These are phyloP conservation scores for Caenorhabditis tropicalis DNA, from an alignment of 1,140 invertebrate genomes.

Conservation along the genomic window DNA sequence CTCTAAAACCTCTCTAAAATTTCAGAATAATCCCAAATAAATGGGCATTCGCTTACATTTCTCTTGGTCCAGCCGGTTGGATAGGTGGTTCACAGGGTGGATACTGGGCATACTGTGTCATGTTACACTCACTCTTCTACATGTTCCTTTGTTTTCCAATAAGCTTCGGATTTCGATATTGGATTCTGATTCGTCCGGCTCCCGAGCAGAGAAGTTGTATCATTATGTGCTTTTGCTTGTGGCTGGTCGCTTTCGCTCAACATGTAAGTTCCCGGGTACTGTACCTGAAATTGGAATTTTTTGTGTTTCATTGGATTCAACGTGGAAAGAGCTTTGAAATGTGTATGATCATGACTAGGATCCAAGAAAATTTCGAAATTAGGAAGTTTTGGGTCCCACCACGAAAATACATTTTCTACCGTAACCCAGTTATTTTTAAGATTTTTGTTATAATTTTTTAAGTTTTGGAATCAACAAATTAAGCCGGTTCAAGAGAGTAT, in stretches of 20 bases:
- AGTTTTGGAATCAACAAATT: no score
- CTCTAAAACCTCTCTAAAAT: no score
- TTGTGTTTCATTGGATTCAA: no score
- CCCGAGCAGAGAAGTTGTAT: not conserved
- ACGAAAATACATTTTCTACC: no score
- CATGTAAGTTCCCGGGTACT: conserved; percentile 52
- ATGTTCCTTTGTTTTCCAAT: conserved; percentile 54
- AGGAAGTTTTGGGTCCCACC: no score
- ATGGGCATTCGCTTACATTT: conserved; percentile 56
- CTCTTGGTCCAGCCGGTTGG: conserved; percentile 39
- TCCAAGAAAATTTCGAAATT: no score
- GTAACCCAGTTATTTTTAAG: no score
- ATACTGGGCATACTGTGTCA: conserved; percentile 44
- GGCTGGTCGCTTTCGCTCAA: conserved; percentile 35
- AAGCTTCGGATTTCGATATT: conserved; percentile 48
- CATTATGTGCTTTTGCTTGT: conserved; percentile 39
- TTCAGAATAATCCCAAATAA: conserved; percentile 56
- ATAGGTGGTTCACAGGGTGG: conserved; percentile 26
- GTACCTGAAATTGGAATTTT: no score
- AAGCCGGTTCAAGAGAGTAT: no score
- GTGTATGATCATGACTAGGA: no score
- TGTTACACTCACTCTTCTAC: conserved; percentile 50
- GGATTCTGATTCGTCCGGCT: conserved; percentile 41
- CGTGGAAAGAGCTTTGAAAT: no score
- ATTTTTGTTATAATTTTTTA: no score